phyloP scores from a whole-genome alignment of 2,888 invertebrate genomes.

The Choristoneura rosaceana region DNA sequence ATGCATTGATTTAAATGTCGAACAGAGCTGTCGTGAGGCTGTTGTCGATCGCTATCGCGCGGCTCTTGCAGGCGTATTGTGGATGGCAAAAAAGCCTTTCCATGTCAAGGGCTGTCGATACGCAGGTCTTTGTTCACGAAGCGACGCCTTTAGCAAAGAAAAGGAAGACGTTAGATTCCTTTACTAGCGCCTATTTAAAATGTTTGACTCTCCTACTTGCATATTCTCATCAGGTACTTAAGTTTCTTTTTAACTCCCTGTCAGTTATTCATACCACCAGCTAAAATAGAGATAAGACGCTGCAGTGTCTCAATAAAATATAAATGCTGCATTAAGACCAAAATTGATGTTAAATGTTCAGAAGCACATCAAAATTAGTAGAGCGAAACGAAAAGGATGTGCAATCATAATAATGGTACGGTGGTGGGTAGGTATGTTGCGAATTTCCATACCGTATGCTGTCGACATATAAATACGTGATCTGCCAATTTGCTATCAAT shows the following conservation, averaged over 20 bases:
- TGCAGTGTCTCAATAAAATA: neutral
- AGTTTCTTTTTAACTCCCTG: neutral
- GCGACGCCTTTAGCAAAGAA: conserved; percentile 43
- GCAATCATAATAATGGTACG: conserved; percentile 18
- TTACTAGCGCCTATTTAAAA: conserved; percentile 14
- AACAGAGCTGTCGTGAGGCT: conserved; percentile 26
- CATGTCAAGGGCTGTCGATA: conserved; percentile 79
- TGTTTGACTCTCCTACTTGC: neutral
- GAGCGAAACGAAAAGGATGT: conserved; percentile 33
- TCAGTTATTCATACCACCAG: neutral
- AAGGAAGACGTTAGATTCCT: conserved; percentile 23
- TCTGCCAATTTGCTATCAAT: conserved; percentile 47
- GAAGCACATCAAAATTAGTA: conserved; percentile 29
- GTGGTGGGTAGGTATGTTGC: conserved; percentile 11
- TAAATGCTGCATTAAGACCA: neutral
- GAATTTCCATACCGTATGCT: conserved; percentile 22
- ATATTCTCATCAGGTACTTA: neutral
- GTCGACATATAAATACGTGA: conserved; percentile 6
- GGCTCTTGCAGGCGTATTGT: conserved; percentile 69
- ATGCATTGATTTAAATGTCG: conserved; percentile 11
- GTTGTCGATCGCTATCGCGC: conserved; percentile 39
- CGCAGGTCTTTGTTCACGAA: conserved; percentile 74
- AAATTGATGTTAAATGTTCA: conserved; percentile 14
- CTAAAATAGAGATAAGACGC: neutral
- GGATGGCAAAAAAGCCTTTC: conserved; percentile 80